Evolutionary conservation across 2,113 vertebrate genomes (phyloP), one percentile per base, ranked within the genome.

Genomic region (Ivindomyrus marchei): DNA sequence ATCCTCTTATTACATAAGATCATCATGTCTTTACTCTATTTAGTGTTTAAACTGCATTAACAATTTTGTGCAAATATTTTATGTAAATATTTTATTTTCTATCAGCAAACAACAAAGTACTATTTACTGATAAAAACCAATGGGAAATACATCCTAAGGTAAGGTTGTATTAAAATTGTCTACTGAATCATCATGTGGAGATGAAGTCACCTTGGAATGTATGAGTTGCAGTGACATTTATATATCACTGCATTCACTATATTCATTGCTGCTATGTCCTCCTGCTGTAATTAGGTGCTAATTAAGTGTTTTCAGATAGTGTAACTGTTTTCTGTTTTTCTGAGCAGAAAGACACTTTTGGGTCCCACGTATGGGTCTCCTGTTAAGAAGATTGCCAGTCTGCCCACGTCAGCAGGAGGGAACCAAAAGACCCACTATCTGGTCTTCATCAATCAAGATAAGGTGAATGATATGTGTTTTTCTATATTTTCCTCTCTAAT

Each of bases 331-430:
- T 74, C 46, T 74, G 91, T 92, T 86, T 88, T 91, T 31, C 46
- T 87, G 52, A 91, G 91, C 93, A 99, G 98, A 91, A 98, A 97
- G 93, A 99, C 97, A 0, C 84, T 97, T 9, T 93, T 97, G 4
- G 97, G 98, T 21, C 98, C 98, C 0, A 95, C 93, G 0, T 97
- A 95, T 1, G 98, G 96, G 50, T 98, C 97, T 7, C 97, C 98
- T 0, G 52, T 99, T 17, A 93, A 97, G 93, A 96, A 97, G 93
- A 94, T 98, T 0, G 91, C 93, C 36, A 90, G 98, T 49, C 95
- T 99, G 7, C 96, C 97, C 0, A 87, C 52, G 7, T 91, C 84
- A 36, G 93, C 90, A 19, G 50, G 91, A 8, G 3, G 17, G 0
- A 94, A 96, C 1, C 89, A 92, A 0, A 94, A 93, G 91, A 96